Evolutionary conservation across 1,140 invertebrate species (phyloP), one percentile per base, ranked within the genome.

Genomic region (Ridgeia piscesae): DNA sequence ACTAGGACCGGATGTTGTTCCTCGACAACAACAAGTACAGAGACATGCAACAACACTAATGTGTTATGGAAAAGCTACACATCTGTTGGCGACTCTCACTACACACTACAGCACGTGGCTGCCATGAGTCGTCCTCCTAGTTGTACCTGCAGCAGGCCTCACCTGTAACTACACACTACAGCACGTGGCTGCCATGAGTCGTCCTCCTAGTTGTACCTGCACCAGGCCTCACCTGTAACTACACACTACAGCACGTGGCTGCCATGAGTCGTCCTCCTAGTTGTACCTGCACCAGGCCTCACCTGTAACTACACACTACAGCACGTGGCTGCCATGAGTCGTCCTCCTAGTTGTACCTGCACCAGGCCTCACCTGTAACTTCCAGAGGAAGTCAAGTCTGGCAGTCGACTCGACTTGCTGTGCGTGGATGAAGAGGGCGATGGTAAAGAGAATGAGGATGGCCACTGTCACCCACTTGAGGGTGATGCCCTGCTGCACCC

Each of bases 331-430:
- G 21, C 48, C 48, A 50, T 50, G 48, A 8, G 21, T 21, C 58
- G 27, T 77, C 27, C 58, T 31, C 31, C 89, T 33, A 90, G n/a
- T n/a, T 90, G 31, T 14, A 90, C 89, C 89, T 33, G 14, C 89
- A 91, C 14, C 48, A 91, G 35, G 34, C 0, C 97, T 98, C 95
- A 99, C 96, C 94, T 98, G 98, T 92, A 97, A 96, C 95, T 98
- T 98, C 98, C 98, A 99, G 92, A 98, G 96, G 95, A 97, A 97
- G 95, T 99, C 98, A 34, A 99, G 96, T 94, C 98, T 97, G 94
- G 98, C 97, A 93, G 98, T 97, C 94, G 98, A 99, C 95, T 99
- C 98, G 42, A 98, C 97, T 96, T 99, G 98, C 94, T 98, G 98
- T 1, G 98, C 98, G 95, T 99, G 98, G 89, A 98, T 97, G 93